These are phyloP conservation scores for Chrysodeixis includens DNA, from an alignment of 2,888 invertebrate species.

Conservation along the genomic window DNA sequence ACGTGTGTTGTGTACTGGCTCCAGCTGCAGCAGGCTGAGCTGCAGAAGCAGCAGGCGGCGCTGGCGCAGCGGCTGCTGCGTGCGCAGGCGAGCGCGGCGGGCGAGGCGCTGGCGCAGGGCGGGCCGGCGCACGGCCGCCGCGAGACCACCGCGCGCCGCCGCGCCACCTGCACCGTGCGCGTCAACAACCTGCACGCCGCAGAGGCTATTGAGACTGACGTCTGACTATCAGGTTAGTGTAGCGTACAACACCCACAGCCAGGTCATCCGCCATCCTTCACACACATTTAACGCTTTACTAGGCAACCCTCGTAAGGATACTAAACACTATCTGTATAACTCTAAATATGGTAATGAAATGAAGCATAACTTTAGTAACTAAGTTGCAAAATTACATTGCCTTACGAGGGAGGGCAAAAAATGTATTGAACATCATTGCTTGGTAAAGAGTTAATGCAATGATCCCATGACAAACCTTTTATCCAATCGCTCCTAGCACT, in stretches of 20 bases:
- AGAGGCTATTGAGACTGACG: constrained; percentile 97
- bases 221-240: constrained; percentile 96
- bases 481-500: constrained; percentile 35
- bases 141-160: constrained; percentile 68
- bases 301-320: constrained; percentile 38
- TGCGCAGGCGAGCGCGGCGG: constrained; percentile 48
- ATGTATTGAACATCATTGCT: constrained; percentile 32
- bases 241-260: constrained; percentile 24
- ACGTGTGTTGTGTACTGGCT: neutral
- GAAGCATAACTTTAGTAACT: neutral
- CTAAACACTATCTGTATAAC: neutral
- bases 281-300: constrained; percentile 55
- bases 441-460: constrained; percentile 46
- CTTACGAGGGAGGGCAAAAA: constrained; percentile 39
- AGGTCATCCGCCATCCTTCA: constrained; percentile 53
- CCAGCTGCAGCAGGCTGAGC: constrained; percentile 78
- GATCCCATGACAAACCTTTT: constrained; percentile 31
- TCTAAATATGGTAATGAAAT: no score
- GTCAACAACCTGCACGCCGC: constrained; percentile 90
- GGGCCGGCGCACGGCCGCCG: constrained; percentile 68
- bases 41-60: constrained; percentile 73
- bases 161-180: constrained; percentile 81
- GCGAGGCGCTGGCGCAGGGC: constrained; percentile 69
- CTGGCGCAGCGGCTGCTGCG: constrained; percentile 47
- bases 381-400: neutral